Percentiles rank a stretch among this genome's conserved stretches.
phyloP scores from a whole-genome alignment of 2,888 invertebrate genomes.

The Acronicta leporina region DNA sequence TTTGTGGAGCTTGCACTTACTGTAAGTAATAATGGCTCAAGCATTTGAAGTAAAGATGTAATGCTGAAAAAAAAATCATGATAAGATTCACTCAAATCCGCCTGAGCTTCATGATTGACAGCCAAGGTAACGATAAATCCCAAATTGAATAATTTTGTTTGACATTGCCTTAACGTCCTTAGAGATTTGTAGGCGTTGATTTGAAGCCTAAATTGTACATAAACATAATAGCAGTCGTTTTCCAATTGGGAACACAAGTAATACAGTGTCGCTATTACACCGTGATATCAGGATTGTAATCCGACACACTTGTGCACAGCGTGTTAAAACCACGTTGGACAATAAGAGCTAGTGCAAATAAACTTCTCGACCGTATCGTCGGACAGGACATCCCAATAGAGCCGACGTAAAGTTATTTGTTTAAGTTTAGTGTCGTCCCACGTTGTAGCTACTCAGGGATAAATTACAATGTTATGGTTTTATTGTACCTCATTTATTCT shows the following conservation, averaged over 20 bases:
- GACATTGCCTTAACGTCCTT: conserved; percentile 67
- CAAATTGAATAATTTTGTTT: conserved; percentile 65
- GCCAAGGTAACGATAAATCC: conserved; percentile 17
- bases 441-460: conserved; percentile 62
- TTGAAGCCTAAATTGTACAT: conserved; percentile 65
- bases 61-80: neutral
- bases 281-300: conserved; percentile 46
- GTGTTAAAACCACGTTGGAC: conserved; percentile 48
- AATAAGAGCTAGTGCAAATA: conserved; percentile 57
- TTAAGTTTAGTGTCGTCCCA: conserved; percentile 87
- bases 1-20: too few relatives aligned
- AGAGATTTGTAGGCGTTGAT: conserved; percentile 64
- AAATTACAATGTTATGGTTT: conserved; percentile 82
- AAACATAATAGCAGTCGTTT: conserved; percentile 53
- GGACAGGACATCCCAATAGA: conserved; percentile 87
- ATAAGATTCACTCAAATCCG: neutral
- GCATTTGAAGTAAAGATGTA: neutral
- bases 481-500: conserved; percentile 77
- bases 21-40: too few relatives aligned
- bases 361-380: conserved; percentile 57
- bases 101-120: conserved; percentile 2
- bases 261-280: conserved; percentile 45
- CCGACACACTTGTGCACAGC: conserved; percentile 44
- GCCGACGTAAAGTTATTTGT: conserved; percentile 86
- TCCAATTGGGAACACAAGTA: conserved; percentile 57